Percentiles rank a stretch among this genome's conserved stretches.
Evolutionary conservation across 2,888 invertebrate genomes (phyloP).

Genomic region (Tiliacea aurago): DNA sequence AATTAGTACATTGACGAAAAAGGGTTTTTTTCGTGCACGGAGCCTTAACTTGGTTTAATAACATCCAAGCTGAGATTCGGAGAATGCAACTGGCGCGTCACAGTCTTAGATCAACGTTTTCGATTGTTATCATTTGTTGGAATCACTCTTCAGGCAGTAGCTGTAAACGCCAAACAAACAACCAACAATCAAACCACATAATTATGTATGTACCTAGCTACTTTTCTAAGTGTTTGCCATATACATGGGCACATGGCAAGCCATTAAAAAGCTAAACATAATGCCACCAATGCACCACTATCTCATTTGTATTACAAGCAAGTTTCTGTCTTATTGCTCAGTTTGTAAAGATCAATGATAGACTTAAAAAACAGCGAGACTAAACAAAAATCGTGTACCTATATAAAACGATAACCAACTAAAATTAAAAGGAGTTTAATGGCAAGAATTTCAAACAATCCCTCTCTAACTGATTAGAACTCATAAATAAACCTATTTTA

Average conservation of each 20-base stretch:
- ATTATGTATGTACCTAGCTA: too few species aligned
- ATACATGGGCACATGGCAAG: neutral
- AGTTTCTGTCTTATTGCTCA: constrained; percentile 14
- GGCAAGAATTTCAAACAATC: constrained; percentile 45
- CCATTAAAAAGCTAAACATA: neutral
- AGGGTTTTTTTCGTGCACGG: too few species aligned
- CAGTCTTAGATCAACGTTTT: neutral
- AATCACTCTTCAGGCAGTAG: neutral
- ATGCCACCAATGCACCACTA: neutral
- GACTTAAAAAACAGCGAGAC: constrained; percentile 24
- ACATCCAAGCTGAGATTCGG: neutral
- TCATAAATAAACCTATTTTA: constrained; percentile 52
- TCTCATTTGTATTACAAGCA: neutral
- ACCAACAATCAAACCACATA: neutral
- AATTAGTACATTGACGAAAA: too few species aligned
- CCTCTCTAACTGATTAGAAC: constrained; percentile 43
- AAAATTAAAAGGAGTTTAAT: constrained; percentile 35
- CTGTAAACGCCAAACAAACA: too few species aligned
- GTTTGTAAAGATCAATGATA: constrained; percentile 14
- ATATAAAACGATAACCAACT: constrained; percentile 28
- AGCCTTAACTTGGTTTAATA: too few species aligned
- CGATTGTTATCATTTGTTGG: constrained; percentile 5
- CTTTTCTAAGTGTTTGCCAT: neutral
- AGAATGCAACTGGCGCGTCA: neutral
- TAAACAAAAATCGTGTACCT: constrained; percentile 27